phyloP scores from a whole-genome alignment of 2,888 invertebrate genomes.

The Nephrotoma guestfalica region DNA sequence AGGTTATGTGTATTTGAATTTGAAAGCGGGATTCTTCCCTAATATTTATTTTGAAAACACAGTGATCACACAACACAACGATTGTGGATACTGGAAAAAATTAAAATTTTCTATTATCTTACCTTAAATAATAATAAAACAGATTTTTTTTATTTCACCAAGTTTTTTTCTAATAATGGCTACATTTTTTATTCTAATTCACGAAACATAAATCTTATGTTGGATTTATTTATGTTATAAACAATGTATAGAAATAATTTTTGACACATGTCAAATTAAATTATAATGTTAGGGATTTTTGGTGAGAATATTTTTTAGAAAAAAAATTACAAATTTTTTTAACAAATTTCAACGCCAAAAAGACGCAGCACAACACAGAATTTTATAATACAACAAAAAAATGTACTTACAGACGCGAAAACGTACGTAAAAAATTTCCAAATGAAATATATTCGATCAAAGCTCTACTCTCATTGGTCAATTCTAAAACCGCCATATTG shows the following conservation, averaged over 20 bases:
- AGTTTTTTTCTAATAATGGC: not conserved
- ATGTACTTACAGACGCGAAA: slow-evolving; percentile 15
- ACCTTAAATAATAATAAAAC: not conserved
- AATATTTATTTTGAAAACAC: not conserved
- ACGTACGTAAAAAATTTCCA: slow-evolving; percentile 50
- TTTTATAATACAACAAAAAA: slow-evolving; percentile 2
- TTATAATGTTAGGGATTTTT: not conserved
- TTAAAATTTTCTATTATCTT: not conserved
- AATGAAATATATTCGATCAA: slow-evolving; percentile 37
- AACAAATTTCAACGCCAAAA: slow-evolving; percentile 8
- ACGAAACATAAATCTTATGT: not conserved
- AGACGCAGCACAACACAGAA: slow-evolving; percentile 15
- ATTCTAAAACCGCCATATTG: slow-evolving; percentile 47
- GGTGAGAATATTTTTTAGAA: not conserved
- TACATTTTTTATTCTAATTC: not conserved
- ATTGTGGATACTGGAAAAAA: not conserved
- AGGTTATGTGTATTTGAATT: not conserved
- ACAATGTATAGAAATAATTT: not conserved
- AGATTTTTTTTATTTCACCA: not conserved
- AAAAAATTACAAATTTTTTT: not conserved
- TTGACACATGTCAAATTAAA: slow-evolving; percentile 7
- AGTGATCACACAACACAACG: not conserved
- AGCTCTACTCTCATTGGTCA: slow-evolving; percentile 57
- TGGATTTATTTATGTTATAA: not conserved
- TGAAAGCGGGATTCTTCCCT: not conserved